Evolutionary conservation across 2,888 invertebrate genomes (phyloP).

Genomic region (Hydrotaea cyrtoneurina): DNA sequence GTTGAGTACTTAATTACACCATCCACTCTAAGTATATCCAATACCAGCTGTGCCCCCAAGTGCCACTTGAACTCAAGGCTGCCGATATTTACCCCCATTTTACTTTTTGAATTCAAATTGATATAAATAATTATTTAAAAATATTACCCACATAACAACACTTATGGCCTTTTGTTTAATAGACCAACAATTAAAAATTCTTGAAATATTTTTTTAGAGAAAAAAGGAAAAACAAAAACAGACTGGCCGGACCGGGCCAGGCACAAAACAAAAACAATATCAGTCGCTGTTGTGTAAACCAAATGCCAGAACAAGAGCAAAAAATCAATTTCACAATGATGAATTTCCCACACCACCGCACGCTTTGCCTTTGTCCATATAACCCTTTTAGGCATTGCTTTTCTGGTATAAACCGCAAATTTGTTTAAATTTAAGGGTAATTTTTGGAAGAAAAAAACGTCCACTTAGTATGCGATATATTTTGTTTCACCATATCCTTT

Average conservation of each 20-base stretch:
- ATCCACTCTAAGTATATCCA: background rate
- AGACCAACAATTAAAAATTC: conserved; percentile 31
- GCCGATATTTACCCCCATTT: background rate
- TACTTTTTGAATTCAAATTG: background rate
- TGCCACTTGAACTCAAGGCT: background rate
- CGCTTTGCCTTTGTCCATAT: background rate
- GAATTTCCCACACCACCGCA: background rate
- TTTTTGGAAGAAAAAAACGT: conserved; percentile 46
- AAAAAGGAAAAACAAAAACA: too few relatives aligned
- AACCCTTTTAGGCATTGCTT: background rate
- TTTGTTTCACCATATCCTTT: conserved; percentile 35
- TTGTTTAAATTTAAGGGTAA: conserved; percentile 64
- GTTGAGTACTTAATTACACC: conserved; percentile 19
- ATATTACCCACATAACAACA: conserved; percentile 15
- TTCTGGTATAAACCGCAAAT: conserved; percentile 61
- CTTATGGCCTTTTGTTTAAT: conserved; percentile 30
- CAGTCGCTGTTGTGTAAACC: background rate
- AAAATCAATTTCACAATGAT: conserved; percentile 12
- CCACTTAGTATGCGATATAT: background rate
- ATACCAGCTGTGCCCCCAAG: background rate
- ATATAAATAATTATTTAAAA: conserved; percentile 31
- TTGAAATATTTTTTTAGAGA: conserved; percentile 2
- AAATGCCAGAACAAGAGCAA: background rate
- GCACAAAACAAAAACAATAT: conserved; percentile 4
- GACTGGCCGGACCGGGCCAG: background rate